phyloP scores from a whole-genome alignment of 2,888 invertebrate genomes.

The Chloromyia formosa region DNA sequence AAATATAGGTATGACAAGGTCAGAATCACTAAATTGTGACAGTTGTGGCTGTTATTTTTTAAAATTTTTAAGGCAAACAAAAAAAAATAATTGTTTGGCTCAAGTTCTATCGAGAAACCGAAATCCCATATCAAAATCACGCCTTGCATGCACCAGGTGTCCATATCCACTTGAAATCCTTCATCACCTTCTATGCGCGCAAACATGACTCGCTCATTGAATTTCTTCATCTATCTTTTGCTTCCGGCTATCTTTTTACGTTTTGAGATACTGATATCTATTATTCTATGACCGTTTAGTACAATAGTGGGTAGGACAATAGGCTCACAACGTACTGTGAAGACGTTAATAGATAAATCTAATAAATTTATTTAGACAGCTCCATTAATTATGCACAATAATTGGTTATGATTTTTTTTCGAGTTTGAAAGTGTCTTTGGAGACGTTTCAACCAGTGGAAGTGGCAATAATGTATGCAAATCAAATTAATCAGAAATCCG shows the following conservation, averaged over 20 bases:
- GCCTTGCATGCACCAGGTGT: too few species aligned
- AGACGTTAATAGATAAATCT: constrained; percentile 1
- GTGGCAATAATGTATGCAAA: neutral
- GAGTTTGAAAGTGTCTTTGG: neutral
- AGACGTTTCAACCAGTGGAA: neutral
- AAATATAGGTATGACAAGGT: too few species aligned
- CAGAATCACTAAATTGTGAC: too few species aligned
- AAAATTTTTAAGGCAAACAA: too few species aligned
- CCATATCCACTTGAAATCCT: too few species aligned
- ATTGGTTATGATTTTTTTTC: neutral
- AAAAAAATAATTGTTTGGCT: too few species aligned
- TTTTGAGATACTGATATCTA: neutral
- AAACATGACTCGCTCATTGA: neutral
- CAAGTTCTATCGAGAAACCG: too few species aligned
- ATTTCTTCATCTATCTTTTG: neutral
- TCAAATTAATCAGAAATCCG: neutral
- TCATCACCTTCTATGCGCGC: too few species aligned
- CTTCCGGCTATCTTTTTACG: neutral
- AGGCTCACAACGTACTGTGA: neutral
- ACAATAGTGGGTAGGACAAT: neutral
- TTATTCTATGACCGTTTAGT: neutral
- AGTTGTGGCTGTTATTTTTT: too few species aligned
- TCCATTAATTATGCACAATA: constrained; percentile 1
- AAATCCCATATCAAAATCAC: too few species aligned
- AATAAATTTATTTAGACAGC: neutral